A percentile compares a stretch with the other conserved stretches of the same genome.
Evolutionary conservation across 2,797 vertebrate genomes (phyloP).

Genomic region (Protonibea diacanthus): DNA sequence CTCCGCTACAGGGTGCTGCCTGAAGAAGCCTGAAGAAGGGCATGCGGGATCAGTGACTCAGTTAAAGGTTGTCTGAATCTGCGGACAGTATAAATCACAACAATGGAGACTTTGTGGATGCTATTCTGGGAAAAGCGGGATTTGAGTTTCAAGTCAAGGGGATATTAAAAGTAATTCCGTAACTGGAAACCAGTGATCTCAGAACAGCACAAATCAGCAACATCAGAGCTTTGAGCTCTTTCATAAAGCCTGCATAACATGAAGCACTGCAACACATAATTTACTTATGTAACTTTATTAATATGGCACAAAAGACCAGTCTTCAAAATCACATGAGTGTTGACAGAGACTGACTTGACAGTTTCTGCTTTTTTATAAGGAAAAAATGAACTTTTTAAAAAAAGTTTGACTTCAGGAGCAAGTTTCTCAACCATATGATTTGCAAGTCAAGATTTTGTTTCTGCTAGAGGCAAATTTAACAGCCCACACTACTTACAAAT

Average conservation of each 20-base stretch:
- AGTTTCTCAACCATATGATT: background rate
- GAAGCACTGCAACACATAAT: background rate
- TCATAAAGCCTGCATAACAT: background rate
- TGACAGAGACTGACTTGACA: background rate
- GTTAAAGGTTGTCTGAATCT: constrained; percentile 6
- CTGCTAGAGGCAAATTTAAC: background rate
- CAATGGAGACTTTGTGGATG: background rate
- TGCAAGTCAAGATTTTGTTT: background rate
- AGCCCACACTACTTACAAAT: constrained; percentile 10
- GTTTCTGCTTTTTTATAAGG: background rate
- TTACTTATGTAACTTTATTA: background rate
- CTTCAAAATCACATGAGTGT: background rate
- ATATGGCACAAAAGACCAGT: background rate
- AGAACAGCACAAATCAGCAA: background rate
- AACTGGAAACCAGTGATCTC: background rate
- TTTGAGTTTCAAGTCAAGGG: background rate
- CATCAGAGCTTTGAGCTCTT: background rate
- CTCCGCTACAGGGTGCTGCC: background rate
- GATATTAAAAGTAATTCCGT: background rate
- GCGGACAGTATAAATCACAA: background rate
- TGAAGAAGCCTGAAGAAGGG: constrained; percentile 4
- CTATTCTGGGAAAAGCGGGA: background rate
- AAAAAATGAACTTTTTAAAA: background rate
- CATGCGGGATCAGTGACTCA: constrained; percentile 9
- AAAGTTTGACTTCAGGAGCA: background rate